Percentiles rank a stretch among this genome's conserved stretches.
These are phyloP conservation scores for Spisula solida DNA, from an alignment of 2,888 invertebrate genomes.

Conservation along the genomic window DNA sequence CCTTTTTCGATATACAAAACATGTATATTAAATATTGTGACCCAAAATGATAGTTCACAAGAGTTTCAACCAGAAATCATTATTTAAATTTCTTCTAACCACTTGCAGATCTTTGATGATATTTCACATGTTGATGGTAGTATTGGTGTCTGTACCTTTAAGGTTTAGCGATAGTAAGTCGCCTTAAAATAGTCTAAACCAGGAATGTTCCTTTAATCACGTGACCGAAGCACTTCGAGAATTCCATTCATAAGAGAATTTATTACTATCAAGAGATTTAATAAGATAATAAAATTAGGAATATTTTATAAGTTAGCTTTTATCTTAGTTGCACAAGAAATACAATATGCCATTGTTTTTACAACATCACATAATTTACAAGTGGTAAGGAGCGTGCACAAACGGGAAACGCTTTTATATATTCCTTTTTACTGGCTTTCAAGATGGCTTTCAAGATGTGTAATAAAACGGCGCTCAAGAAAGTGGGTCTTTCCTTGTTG, in stretches of 20 bases:
- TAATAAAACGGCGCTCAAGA: not conserved
- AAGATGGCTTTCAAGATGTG: not conserved
- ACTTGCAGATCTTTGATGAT: too few relatives aligned
- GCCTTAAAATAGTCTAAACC: too few relatives aligned
- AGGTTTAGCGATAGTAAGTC: too few relatives aligned
- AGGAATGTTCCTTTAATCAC: too few relatives aligned
- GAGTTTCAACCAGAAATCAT: too few relatives aligned
- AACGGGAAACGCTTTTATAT: not conserved
- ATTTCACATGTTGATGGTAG: too few relatives aligned
- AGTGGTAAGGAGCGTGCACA: not conserved
- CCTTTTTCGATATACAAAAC: too few relatives aligned
- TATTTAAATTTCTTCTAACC: too few relatives aligned
- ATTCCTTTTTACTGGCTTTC: not conserved
- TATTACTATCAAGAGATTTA: not conserved
- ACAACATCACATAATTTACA: not conserved
- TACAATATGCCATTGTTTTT: constrained; percentile 1
- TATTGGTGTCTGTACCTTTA: too few relatives aligned
- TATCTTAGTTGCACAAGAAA: not conserved
- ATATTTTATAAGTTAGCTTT: not conserved
- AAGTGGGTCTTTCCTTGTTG: not conserved
- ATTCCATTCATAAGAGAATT: not conserved
- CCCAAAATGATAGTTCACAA: too few relatives aligned
- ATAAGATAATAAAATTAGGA: not conserved
- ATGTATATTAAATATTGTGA: too few relatives aligned
- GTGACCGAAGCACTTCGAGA: not conserved